Percentiles rank a stretch among this genome's conserved stretches.
Evolutionary conservation across 2,113 vertebrate genomes (phyloP).

Genomic region (Chloroceryle aenea): DNA sequence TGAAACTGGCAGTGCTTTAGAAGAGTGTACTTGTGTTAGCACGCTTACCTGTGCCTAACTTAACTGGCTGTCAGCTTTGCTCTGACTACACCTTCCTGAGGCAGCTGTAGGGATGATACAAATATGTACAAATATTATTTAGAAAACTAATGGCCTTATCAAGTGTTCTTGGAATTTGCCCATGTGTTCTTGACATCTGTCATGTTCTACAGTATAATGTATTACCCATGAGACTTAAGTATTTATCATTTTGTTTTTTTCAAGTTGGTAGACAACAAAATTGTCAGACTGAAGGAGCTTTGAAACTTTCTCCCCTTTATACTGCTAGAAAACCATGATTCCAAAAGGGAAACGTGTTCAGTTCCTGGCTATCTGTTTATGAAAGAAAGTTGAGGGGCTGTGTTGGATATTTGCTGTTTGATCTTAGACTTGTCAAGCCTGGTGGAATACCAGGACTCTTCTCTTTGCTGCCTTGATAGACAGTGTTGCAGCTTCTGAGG

Average conservation of each 20-base stretch:
- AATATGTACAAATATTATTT: not conserved
- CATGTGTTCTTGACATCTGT: fast-evolving
- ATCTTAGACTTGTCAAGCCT: not conserved
- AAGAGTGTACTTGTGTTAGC: not conserved
- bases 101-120: not conserved
- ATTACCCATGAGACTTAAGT: not conserved
- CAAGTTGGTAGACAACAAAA: not conserved
- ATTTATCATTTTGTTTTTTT: not conserved
- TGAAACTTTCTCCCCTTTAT: not conserved
- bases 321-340: not conserved
- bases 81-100: not conserved
- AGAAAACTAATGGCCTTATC: not conserved
- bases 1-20: not conserved
- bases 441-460: not conserved
- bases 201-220: fast-evolving
- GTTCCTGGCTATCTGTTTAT: not conserved
- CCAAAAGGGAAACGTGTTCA: not conserved
- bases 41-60: not conserved
- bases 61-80: not conserved
- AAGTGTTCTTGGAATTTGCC: not conserved
- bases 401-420: not conserved
- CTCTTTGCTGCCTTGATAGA: not conserved
- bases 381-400: not conserved
- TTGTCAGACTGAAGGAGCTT: not conserved
- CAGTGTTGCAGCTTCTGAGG: not conserved